Base-by-base conservation (phyloP, 2,797 vertebrate genomes). In the Sebastes trivittatus region DNA sequence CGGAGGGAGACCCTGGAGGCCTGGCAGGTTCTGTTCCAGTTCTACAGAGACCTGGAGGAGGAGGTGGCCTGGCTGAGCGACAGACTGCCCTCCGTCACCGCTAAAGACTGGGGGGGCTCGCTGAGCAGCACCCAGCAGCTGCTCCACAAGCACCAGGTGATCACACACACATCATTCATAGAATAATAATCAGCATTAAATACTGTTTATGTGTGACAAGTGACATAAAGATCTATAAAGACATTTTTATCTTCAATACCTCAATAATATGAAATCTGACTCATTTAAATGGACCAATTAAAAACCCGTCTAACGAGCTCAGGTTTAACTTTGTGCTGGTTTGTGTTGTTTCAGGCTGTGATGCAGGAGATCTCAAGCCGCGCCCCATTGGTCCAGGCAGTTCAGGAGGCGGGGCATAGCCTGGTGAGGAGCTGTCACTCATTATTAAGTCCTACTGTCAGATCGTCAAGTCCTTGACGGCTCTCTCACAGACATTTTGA, bases 71-170 rank as follows among this genome's bases (percentile, higher is more conserved):
- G 98, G 98, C 92, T 97, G 82, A 94, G 58, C 11, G 95, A 97
- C 79, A 96, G 96, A 65, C 93, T 97, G 75, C 89, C 95, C 7
- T 36, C 91, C 63, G 90, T 94, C 64, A 83, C 92, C 0, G 83
- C 94, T 32, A 95, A 78, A 78, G 97, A 98, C 72, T 93, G 75
- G 22, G 96, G 97, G 1, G 91, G 94, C 63, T 96, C 96, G 2
- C 87, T 95, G 55, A 93, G 91, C 54, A 66, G 91, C 0, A 88
- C 93, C 75, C 95, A 93, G 91, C 94, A 94, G 59, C 94, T 97
- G 61, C 93, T 97, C 38, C 95, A 96, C 82, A 97, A 97, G 75
- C 97, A 97, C 77, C 97, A 97, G 97, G 97, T 98, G 11, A 36
- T 7, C 18, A 30, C 20, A 4, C 60, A 14, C 61, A 5, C 46